phyloP scores from a whole-genome alignment of 2,113 vertebrate genomes.

The Myanophis thanlyinensis region DNA sequence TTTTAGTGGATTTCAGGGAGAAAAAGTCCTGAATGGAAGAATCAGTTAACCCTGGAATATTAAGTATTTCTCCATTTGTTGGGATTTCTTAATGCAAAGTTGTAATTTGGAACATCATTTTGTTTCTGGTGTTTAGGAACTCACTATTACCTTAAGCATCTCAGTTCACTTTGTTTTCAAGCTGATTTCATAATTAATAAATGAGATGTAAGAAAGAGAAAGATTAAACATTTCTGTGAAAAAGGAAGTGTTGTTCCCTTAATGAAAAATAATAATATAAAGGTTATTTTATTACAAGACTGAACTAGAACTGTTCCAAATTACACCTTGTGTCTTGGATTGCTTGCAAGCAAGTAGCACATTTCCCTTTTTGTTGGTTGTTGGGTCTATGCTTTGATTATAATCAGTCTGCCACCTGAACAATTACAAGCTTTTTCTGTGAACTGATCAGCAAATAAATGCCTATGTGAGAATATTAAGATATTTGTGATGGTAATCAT shows the following conservation, averaged over 20 bases:
- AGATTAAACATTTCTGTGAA: neutral
- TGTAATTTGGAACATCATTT: neutral
- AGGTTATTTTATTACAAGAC: neutral
- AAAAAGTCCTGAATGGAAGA: slow-evolving; percentile 33
- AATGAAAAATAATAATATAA: neutral
- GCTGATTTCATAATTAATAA: slow-evolving; percentile 4
- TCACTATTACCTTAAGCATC: neutral
- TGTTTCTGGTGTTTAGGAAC: no score
- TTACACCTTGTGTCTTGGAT: neutral
- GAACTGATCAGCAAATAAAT: neutral
- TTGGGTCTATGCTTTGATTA: neutral
- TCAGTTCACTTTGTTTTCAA: neutral
- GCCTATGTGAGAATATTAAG: neutral
- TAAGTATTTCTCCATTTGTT: slow-evolving; percentile 11
- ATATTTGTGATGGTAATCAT: neutral
- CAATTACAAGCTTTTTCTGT: neutral
- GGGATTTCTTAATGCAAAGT: neutral
- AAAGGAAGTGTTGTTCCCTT: neutral
- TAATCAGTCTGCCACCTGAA: neutral
- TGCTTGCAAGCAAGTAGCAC: neutral
- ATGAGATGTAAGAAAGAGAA: neutral
- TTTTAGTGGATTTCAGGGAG: neutral
- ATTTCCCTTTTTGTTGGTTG: neutral
- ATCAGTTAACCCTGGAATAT: neutral
- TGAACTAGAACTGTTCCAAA: neutral